Evolutionary conservation across 2,888 invertebrate genomes (phyloP).

Genomic region (Sminthurinus aureus): DNA sequence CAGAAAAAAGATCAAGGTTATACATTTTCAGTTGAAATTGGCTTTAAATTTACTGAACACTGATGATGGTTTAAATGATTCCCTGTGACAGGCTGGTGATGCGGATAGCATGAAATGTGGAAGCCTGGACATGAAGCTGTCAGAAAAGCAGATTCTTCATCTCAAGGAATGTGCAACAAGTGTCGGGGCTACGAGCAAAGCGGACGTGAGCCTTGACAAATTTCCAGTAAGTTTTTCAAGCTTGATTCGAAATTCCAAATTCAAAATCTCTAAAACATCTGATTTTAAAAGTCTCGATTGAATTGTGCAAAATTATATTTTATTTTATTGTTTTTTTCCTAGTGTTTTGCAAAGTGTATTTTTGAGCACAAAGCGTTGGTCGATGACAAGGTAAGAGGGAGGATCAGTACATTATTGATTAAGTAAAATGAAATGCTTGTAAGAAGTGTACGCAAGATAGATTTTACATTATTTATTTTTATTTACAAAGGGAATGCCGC

Average conservation of each 20-base stretch:
- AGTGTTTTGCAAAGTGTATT: conserved; percentile 56
- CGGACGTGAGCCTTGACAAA: conserved; percentile 44
- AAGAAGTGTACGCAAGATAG: too few species aligned
- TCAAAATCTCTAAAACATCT: neutral
- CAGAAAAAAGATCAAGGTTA: too few species aligned
- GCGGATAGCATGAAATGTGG: conserved; percentile 41
- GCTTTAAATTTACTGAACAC: too few species aligned
- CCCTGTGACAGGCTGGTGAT: neutral
- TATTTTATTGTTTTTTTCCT: conserved; percentile 11
- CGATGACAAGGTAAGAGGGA: neutral
- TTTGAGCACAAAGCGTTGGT: conserved; percentile 49
- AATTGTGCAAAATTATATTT: neutral
- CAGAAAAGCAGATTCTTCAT: conserved; percentile 45
- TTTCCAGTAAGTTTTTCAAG: conserved; percentile 43
- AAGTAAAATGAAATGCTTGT: neutral
- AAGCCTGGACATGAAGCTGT: conserved; percentile 45
- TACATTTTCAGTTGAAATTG: too few species aligned
- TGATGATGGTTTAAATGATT: neutral
- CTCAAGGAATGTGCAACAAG: conserved; percentile 48
- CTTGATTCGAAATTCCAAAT: neutral
- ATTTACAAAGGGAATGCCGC: too few species aligned
- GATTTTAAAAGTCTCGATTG: neutral
- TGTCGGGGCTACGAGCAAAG: conserved; percentile 42
- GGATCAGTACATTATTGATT: conserved; percentile 20
- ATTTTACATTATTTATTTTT: neutral